Evolutionary conservation across 2,797 vertebrate species (phyloP).

Genomic region (Manis pentadactyla): DNA sequence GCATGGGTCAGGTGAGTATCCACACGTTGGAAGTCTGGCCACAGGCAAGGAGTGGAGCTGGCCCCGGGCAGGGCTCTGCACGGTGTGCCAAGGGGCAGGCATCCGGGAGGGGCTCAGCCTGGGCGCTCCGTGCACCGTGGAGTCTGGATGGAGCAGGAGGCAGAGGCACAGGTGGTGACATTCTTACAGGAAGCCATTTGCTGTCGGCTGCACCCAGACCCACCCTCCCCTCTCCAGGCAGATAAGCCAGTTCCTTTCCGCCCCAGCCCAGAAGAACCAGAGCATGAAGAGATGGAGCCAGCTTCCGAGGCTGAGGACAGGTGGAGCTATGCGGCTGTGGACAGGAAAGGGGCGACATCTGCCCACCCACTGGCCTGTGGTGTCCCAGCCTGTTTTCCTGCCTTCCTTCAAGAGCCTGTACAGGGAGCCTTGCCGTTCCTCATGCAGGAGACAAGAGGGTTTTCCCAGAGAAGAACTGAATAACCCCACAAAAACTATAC

Average conservation of each 20-base stretch:
- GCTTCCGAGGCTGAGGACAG: not conserved
- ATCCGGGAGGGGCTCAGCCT: accelerated
- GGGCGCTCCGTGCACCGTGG: accelerated
- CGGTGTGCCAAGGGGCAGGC: accelerated
- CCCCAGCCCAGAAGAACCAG: not conserved
- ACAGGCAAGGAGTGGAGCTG: not conserved
- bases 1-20: no score
- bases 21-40: not conserved
- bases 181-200: not conserved
- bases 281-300: not conserved
- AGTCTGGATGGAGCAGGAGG: accelerated
- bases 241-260: not conserved
- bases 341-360: no score
- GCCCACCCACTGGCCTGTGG: not conserved
- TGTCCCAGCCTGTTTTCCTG: not conserved
- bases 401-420: not conserved
- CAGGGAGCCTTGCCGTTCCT: not conserved
- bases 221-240: not conserved
- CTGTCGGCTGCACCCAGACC: no score
- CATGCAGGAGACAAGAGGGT: not conserved
- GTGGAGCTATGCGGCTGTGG: not conserved
- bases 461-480: not conserved
- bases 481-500: not conserved
- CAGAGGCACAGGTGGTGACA: accelerated
- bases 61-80: accelerated